Conservation (phyloP, 2,113 vertebrate genomes). For the Actenoides hombroni region DNA sequence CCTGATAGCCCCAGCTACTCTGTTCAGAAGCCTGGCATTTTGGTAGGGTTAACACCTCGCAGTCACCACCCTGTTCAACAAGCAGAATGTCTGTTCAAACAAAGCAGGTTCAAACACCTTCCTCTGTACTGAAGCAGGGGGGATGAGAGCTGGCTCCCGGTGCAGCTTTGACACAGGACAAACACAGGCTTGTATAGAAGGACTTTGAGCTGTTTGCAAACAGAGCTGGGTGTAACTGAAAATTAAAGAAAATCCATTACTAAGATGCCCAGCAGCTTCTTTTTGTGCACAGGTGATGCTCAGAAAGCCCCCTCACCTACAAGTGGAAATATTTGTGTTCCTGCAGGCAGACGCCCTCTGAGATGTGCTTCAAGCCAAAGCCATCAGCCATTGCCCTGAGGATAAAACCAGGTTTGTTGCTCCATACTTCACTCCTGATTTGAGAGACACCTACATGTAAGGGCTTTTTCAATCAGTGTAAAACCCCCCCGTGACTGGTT, state of each 20-base stretch:
- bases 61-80: not conserved
- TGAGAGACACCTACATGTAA: not conserved
- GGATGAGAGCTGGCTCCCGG: not conserved
- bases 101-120: not conserved
- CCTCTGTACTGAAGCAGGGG: not conserved
- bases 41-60: fast-evolving
- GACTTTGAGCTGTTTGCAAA: not conserved
- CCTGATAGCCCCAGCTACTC: not conserved
- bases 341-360: not conserved
- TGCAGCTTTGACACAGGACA: not conserved
- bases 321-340: not conserved
- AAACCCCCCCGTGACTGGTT: not conserved
- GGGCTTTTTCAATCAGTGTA: not conserved
- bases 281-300: not conserved
- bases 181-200: not conserved
- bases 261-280: fast-evolving
- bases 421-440: not conserved
- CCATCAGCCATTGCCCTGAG: not conserved
- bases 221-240: not conserved
- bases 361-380: not conserved
- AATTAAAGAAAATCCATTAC: not conserved
- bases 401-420: not conserved
- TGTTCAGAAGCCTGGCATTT: fast-evolving
- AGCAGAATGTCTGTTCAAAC: not conserved
- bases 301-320: not conserved